Evolutionary conservation across 2,888 invertebrate species (phyloP), one percentile per base, ranked within the genome.

Genomic region (Capitulum mitella): DNA sequence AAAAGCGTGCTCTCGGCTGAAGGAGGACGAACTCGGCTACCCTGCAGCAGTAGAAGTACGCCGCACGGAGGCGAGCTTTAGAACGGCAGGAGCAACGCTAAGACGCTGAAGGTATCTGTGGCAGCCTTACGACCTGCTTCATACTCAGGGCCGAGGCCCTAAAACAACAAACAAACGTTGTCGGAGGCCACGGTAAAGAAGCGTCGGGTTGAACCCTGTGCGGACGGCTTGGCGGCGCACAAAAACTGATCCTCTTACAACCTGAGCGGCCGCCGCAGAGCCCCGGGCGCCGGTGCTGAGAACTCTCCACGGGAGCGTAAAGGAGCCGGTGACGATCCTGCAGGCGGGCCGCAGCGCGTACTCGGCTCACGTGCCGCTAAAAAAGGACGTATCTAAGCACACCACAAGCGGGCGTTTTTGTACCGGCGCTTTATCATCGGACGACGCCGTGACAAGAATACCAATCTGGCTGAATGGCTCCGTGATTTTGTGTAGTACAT

Each of bases 181-280:
- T n/a, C n/a, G n/a, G 19, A 51, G 51, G 19, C 1, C 22, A 51
- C 22, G 22, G 22, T 19, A 51, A 51, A 12, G 6, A 43, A 51
- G 22, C 51, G 22, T 51, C 51, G 43, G 6, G 6, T 32, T 19
- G 34, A 29, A 19, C 34, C 14, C 10, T 34, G 29, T 43, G 43
- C n/a, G 12, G 43, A 43, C 12, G 43, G 43, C 12, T 43, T 43
- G 5, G 6, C 12, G 43, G 12, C 43, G 43, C 43, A 19, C 64
- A 64, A 64, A 64, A 64, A 64, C 34, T 34, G 64, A 29, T 64
- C 64, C 64, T 10, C 64, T 64, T 64, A 16, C 64, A 61, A 29
- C 2, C 12, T 29, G 58, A 29, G 58, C 29, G 58, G 29, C 29
- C 29, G 29, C 58, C 3, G 14, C 10, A 12, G 8, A 12, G 10